phyloP scores from a whole-genome alignment of 2,888 invertebrate species.

The Plutella xylostella region DNA sequence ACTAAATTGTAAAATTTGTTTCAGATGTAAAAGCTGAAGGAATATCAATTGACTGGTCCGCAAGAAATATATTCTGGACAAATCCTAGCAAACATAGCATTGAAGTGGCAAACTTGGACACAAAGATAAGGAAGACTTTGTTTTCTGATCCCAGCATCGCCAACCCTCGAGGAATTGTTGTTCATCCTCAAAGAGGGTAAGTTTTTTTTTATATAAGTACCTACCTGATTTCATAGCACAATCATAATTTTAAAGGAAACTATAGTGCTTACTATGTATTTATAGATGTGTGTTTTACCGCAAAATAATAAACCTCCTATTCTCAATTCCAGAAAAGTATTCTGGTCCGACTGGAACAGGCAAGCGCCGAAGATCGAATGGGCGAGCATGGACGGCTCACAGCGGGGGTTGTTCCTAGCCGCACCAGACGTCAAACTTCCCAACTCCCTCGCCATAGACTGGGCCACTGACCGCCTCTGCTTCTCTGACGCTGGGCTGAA shows the following conservation, averaged over 20 bases:
- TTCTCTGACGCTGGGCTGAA: constrained; percentile 94
- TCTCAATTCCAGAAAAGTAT: constrained; percentile 80
- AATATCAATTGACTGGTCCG: constrained; percentile 91
- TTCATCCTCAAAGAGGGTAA: constrained; percentile 90
- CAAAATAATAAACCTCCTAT: not conserved
- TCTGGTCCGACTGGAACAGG: constrained; percentile 98
- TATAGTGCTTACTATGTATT: too few relatives aligned
- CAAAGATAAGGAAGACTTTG: constrained; percentile 79
- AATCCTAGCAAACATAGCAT: constrained; percentile 91
- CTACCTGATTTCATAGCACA: not conserved
- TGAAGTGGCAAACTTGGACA: constrained; percentile 89
- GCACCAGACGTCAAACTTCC: constrained; percentile 81
- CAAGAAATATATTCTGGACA: constrained; percentile 95
- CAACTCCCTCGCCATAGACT: constrained; percentile 93
- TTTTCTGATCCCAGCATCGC: constrained; percentile 78
- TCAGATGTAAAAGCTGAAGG: constrained; percentile 91
- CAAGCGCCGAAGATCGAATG: constrained; percentile 91
- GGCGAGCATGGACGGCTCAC: constrained; percentile 93
- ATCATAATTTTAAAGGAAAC: not conserved
- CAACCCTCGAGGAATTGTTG: constrained; percentile 95
- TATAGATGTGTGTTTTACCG: too few relatives aligned
- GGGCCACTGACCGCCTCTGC: constrained; percentile 86
- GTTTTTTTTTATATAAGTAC: constrained; percentile 9
- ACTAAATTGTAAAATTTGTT: constrained; percentile 26
- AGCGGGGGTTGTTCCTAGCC: constrained; percentile 76